These are phyloP conservation scores for Pseudomugil tenellus DNA, from an alignment of 2,797 vertebrate species.

Conservation along the genomic window DNA sequence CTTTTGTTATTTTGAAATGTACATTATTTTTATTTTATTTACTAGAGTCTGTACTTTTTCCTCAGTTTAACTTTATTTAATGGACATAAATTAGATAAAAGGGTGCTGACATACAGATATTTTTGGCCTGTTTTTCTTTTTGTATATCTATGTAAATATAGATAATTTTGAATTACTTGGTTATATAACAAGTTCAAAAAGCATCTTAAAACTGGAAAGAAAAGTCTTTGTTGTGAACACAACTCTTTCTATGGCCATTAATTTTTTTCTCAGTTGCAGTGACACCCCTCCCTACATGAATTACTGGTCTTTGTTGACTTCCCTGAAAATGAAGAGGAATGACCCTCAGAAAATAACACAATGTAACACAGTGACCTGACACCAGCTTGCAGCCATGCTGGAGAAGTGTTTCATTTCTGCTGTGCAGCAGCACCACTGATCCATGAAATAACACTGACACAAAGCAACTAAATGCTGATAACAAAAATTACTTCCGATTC, in stretches of 20 bases:
- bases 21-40: too few relatives aligned
- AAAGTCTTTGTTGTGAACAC: not conserved
- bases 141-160: too few relatives aligned
- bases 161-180: too few relatives aligned
- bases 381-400: conserved; percentile 39
- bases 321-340: conserved; percentile 37
- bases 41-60: too few relatives aligned
- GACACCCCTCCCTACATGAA: conserved; percentile 31
- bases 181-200: not conserved
- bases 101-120: too few relatives aligned
- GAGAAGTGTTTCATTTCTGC: conserved; percentile 46
- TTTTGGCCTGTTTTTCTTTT: too few relatives aligned
- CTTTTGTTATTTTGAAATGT: too few relatives aligned
- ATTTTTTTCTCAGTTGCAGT: conserved; percentile 11
- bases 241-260: conserved; percentile 10
- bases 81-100: too few relatives aligned
- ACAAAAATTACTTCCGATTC: conserved; percentile 40
- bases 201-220: conserved; percentile 6
- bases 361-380: conserved; percentile 48
- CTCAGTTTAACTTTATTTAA: too few relatives aligned
- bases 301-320: conserved; percentile 35
- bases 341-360: conserved; percentile 50
- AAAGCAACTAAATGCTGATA: conserved; percentile 65
- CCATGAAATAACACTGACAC: conserved; percentile 61
- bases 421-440: conserved; percentile 37